phyloP scores from a whole-genome alignment of 2,797 vertebrate genomes.

The Strix occidentalis region DNA sequence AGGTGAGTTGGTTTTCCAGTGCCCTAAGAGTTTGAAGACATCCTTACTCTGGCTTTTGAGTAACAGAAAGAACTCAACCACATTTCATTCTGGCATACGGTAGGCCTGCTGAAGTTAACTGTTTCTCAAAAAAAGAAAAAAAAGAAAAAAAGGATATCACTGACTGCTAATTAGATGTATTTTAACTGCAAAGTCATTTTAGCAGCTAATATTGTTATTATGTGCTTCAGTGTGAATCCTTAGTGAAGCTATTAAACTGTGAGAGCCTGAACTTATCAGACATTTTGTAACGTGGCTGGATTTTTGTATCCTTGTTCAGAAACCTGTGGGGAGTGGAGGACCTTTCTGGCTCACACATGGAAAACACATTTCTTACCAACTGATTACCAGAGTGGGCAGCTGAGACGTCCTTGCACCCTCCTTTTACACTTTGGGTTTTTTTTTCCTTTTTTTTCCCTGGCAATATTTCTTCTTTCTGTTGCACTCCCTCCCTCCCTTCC shows the following conservation, averaged over 20 bases:
- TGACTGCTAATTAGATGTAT: conserved; percentile 73
- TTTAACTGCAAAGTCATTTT: conserved; percentile 75
- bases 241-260: conserved; percentile 52
- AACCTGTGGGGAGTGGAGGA: conserved; percentile 22
- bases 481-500: neutral
- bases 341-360: neutral
- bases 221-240: conserved; percentile 61
- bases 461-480: neutral
- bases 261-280: conserved; percentile 50
- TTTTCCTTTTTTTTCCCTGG: neutral
- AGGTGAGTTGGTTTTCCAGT: neutral
- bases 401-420: conserved; percentile 5
- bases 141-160: conserved; percentile 32
- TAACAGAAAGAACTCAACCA: neutral
- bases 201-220: conserved; percentile 69
- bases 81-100: conserved; percentile 6
- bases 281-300: conserved; percentile 5
- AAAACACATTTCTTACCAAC: conserved; percentile 30
- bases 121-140: neutral
- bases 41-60: neutral
- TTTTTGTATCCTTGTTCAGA: conserved; percentile 11
- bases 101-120: conserved; percentile 48
- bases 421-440: neutral
- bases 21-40: neutral
- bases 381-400: conserved; percentile 6